Evolutionary conservation across 1,140 invertebrate genomes (phyloP).

Genomic region (Colletes latitarsis): DNA sequence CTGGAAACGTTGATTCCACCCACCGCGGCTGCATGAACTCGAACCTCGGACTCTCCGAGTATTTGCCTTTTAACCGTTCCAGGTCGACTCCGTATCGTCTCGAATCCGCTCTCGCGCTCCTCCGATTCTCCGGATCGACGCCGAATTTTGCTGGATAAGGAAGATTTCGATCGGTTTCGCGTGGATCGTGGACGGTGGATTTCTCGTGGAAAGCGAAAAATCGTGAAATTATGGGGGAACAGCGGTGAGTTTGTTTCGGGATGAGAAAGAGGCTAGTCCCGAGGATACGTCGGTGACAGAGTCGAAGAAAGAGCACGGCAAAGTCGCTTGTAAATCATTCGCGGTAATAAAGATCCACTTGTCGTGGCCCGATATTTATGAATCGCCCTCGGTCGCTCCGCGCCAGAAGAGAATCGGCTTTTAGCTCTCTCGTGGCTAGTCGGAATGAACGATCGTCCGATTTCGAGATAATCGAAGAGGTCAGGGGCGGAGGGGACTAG

Average conservation of each 20-base stretch:
- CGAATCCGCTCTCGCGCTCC: background rate
- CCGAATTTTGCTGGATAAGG: no score
- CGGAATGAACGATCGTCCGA: constrained; percentile 65
- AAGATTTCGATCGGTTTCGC: no score
- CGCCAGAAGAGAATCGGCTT: constrained; percentile 64
- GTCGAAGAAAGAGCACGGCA: constrained; percentile 59
- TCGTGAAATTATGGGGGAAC: background rate
- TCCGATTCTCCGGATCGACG: background rate
- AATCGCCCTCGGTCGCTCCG: constrained; percentile 63
- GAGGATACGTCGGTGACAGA: constrained; percentile 59
- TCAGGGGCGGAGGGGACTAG: constrained; percentile 67
- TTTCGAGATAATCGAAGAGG: constrained; percentile 70
- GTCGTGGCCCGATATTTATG: constrained; percentile 67
- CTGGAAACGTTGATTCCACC: constrained; percentile 72
- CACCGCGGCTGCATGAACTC: constrained; percentile 57
- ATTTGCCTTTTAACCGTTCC: constrained; percentile 52
- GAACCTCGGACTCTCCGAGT: constrained; percentile 25
- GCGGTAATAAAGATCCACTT: constrained; percentile 68
- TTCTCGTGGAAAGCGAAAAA: background rate
- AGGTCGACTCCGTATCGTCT: background rate
- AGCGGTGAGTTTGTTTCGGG: background rate
- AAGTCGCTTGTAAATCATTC: constrained; percentile 61
- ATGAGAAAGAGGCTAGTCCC: constrained; percentile 9
- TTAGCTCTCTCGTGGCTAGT: constrained; percentile 62
- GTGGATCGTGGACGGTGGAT: background rate